Conservation (phyloP, 2,888 invertebrate genomes). For the Drosophila falleni region DNA sequence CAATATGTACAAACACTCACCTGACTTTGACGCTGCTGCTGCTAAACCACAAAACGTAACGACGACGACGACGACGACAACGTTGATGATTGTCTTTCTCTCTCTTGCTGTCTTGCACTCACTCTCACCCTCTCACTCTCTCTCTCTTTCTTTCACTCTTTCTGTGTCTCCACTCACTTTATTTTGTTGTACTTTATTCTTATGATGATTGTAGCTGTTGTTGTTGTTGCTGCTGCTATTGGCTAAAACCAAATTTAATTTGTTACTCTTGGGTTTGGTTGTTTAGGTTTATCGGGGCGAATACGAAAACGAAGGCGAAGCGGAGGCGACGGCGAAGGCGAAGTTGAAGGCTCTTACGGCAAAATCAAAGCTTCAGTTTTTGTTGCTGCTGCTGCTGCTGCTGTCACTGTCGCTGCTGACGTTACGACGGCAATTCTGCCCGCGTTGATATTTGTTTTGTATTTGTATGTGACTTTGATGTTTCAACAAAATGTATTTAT, state of each 20-base stretch:
- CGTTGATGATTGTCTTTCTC: slow-evolving; percentile 35
- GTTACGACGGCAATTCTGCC: slow-evolving; percentile 20
- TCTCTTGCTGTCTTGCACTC: slow-evolving; percentile 22
- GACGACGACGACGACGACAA: slow-evolving; percentile 34
- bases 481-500: slow-evolving; percentile 61
- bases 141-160: slow-evolving; percentile 17
- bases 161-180: slow-evolving; percentile 32
- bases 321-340: slow-evolving; percentile 12
- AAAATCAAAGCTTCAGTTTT: slow-evolving; percentile 51
- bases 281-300: slow-evolving; percentile 47
- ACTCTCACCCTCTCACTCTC: slow-evolving; percentile 9
- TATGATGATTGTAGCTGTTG: slow-evolving; percentile 32
- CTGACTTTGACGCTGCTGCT: slow-evolving; percentile 61
- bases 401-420: slow-evolving; percentile 12
- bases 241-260: slow-evolving; percentile 80
- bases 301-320: slow-evolving; percentile 14
- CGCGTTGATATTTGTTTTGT: slow-evolving; percentile 19
- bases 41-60: slow-evolving; percentile 52
- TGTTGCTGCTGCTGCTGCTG: slow-evolving; percentile 24
- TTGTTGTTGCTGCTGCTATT: slow-evolving; percentile 50
- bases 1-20: slow-evolving; percentile 53
- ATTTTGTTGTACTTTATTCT: slow-evolving; percentile 48
- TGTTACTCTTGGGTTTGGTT: slow-evolving; percentile 67
- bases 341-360: slow-evolving; percentile 45
- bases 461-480: slow-evolving; percentile 61